These are phyloP conservation scores for Tadarida brasiliensis DNA, from an alignment of 2,797 vertebrate species.

Conservation along the genomic window DNA sequence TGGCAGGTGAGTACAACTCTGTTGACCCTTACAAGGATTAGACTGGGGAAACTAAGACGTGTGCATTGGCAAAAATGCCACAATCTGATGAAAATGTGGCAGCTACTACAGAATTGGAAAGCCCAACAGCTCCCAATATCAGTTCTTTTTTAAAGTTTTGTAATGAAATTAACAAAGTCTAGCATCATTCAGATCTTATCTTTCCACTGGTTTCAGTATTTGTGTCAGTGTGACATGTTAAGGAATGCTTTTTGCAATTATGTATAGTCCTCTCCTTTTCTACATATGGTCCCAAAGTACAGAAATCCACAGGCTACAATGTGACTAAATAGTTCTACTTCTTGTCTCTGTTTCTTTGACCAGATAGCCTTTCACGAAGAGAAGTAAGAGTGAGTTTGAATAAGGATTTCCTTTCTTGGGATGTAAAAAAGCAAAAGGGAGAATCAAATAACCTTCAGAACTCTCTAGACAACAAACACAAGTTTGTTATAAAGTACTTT, in stretches of 20 bases:
- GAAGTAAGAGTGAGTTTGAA: conserved; percentile 1
- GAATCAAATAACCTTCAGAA: neutral
- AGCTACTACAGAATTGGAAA: neutral
- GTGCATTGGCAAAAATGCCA: neutral
- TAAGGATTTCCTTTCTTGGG: neutral
- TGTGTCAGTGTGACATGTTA: neutral
- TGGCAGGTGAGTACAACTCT: conserved; percentile 3
- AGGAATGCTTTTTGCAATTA: neutral
- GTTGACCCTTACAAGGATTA: neutral
- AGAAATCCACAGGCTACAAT: neutral
- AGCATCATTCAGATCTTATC: neutral
- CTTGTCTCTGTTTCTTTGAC: neutral
- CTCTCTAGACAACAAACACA: neutral
- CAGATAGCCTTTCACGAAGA: neutral
- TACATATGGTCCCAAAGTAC: neutral
- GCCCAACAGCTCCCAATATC: neutral
- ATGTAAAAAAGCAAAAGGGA: neutral
- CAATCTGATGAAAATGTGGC: neutral
- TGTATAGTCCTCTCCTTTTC: neutral
- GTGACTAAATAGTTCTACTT: neutral
- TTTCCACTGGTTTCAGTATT: neutral
- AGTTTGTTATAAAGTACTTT: neutral
- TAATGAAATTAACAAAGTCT: neutral
- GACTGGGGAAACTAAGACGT: neutral
- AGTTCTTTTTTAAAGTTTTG: neutral